phyloP scores from a whole-genome alignment of 2,113 vertebrate species.

The Rhinopomastus cyanomelas region DNA sequence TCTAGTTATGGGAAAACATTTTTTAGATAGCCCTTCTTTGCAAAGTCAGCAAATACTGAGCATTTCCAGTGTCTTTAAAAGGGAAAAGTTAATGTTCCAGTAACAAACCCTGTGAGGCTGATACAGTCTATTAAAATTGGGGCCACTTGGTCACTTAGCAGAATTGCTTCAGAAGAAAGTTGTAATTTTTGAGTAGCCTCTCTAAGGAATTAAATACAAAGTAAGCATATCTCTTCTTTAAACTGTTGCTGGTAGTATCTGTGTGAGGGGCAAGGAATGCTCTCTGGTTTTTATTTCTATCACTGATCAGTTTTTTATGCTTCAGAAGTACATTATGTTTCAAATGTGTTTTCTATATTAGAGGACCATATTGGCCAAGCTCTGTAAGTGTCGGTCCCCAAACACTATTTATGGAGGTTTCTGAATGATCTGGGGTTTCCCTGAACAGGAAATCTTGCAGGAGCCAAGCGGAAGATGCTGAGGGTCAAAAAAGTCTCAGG shows the following conservation, averaged over 20 bases:
- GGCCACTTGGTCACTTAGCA: constrained; percentile 45
- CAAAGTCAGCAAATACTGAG: constrained; percentile 29
- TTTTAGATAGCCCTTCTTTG: neutral
- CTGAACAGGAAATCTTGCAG: no score
- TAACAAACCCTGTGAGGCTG: constrained; percentile 31
- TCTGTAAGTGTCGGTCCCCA: no score
- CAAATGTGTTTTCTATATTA: neutral
- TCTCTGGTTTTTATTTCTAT: neutral
- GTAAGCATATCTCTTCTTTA: neutral
- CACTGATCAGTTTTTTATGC: neutral
- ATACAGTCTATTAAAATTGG: constrained; percentile 61
- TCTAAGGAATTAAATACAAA: neutral
- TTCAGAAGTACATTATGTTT: neutral
- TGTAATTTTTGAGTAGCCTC: constrained; percentile 7
- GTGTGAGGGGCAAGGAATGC: neutral
- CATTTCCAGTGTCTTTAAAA: constrained; percentile 53
- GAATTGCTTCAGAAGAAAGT: constrained; percentile 36
- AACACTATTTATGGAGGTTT: no score
- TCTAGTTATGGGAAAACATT: neutral
- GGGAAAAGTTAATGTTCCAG: constrained; percentile 57
- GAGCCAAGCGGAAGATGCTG: no score
- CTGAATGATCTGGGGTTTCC: no score
- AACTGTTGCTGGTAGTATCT: neutral
- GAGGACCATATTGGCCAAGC: neutral
- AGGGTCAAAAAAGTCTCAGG: no score